These are phyloP conservation scores for Bombus waltoni DNA, from an alignment of 1,140 invertebrate species.

Conservation along the genomic window DNA sequence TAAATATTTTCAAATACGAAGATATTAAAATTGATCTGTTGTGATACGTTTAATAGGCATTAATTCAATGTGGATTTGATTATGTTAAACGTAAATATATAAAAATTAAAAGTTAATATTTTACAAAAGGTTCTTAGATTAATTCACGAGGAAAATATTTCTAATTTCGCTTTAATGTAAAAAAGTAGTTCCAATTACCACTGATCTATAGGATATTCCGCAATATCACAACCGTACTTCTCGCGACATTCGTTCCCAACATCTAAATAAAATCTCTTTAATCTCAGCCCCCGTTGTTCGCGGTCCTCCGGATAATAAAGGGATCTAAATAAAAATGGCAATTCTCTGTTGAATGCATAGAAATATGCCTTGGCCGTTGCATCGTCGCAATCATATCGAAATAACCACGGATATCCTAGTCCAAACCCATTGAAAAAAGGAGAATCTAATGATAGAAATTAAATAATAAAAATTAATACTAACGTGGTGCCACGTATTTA, in stretches of 20 bases:
- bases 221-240: neutral
- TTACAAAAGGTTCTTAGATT: neutral
- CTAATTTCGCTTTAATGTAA: neutral
- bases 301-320: neutral
- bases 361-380: too few species aligned
- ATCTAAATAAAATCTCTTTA: neutral
- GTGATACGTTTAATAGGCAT: neutral
- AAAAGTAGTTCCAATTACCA: neutral
- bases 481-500: too few species aligned
- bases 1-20: neutral
- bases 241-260: neutral
- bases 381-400: too few species aligned
- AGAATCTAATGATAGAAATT: too few species aligned
- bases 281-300: neutral
- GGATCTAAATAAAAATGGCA: neutral
- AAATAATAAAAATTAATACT: neutral
- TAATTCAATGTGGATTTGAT: neutral
- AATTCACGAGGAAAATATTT: neutral
- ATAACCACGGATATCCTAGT: too few species aligned
- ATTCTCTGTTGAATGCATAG: too few species aligned
- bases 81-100: neutral
- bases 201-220: neutral
- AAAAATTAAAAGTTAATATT: neutral
- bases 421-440: too few species aligned
- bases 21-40: neutral